Conservation (phyloP, 2,888 invertebrate species). For the Aethes cnicana region DNA sequence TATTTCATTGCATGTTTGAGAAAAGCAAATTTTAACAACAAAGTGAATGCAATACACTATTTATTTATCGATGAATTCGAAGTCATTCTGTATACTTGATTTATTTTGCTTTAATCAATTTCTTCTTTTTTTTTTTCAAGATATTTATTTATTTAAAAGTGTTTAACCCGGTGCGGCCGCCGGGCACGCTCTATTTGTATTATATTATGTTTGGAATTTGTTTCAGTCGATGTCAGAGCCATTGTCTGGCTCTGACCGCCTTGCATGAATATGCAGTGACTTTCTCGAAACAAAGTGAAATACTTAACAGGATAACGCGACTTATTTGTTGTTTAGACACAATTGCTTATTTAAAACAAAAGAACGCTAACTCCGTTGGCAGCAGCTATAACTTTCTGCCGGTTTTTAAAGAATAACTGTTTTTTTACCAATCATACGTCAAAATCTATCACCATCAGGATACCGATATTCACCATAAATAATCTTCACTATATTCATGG, state of each 20-base stretch:
- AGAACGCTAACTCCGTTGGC: conserved; percentile 16
- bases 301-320: conserved; percentile 41
- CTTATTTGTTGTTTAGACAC: conserved; percentile 43
- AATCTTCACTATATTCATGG: too few species aligned
- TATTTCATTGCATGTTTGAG: too few species aligned
- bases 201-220: conserved; percentile 55
- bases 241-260: conserved; percentile 41
- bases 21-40: too few species aligned
- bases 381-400: conserved; percentile 54
- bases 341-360: conserved; percentile 26
- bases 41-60: too few species aligned
- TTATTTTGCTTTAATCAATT: too few species aligned
- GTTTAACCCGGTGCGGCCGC: conserved; percentile 8
- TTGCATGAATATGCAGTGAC: conserved; percentile 61
- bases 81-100: too few species aligned
- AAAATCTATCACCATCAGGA: too few species aligned
- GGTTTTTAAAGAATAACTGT: conserved; percentile 43
- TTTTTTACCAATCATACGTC: too few species aligned
- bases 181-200: conserved; percentile 38
- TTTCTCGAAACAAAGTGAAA: conserved; percentile 55
- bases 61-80: too few species aligned
- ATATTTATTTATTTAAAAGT: too few species aligned
- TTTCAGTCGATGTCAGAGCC: conserved; percentile 49
- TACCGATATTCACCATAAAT: too few species aligned
- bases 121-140: too few species aligned